Evolutionary conservation across 2,113 vertebrate genomes (phyloP), one percentile per base, ranked within the genome.

Genomic region (Platichthys stellatus): DNA sequence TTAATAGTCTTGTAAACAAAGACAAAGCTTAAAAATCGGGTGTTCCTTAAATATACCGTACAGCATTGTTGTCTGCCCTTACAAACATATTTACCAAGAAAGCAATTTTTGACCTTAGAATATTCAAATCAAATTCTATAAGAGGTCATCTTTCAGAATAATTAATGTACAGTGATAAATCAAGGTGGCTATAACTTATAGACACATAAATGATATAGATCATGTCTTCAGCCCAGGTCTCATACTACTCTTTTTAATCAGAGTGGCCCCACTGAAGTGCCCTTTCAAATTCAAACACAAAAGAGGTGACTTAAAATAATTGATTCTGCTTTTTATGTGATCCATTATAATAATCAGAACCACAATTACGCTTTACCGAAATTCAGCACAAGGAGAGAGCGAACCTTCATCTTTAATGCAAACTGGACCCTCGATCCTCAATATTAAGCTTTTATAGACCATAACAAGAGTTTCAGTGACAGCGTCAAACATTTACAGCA

Each of bases 301-400:
- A 88, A 89, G 88, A 88, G 90, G 88, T 90, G 91, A 89, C 91
- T 91, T 92, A 92, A 91, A 93, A 91, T 91, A 91, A 92, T 94
- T 91, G 92, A 94, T 88, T 89, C 86, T 20, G 81, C 78, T 92
- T 93, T 51, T 93, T 93, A 92, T 93, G 90, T 21, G 69, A 72
- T 91, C 86, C 88, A 92, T 93, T 93, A 93, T 84, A 92, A 93
- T 92, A 91, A 93, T 91, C 89, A 70, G 51, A 70, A 87, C 58
- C 87, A 77, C 85, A 88, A 92, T 92, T 92, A 92, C 80, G 80
- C 78, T 83, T 89, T 88, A 78, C 82, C 69, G 63, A 85, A 91
- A 89, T 31, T 69, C 64, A 51, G 63, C 67, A 70, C 20, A 17
- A 64, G 56, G 79, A 68, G 62, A 81, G 78, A 24, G 67, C 72